Percentiles rank a stretch among this genome's conserved stretches.
Conservation (phyloP, 2,888 invertebrate species). For the Tetheella fluctuosa region DNA sequence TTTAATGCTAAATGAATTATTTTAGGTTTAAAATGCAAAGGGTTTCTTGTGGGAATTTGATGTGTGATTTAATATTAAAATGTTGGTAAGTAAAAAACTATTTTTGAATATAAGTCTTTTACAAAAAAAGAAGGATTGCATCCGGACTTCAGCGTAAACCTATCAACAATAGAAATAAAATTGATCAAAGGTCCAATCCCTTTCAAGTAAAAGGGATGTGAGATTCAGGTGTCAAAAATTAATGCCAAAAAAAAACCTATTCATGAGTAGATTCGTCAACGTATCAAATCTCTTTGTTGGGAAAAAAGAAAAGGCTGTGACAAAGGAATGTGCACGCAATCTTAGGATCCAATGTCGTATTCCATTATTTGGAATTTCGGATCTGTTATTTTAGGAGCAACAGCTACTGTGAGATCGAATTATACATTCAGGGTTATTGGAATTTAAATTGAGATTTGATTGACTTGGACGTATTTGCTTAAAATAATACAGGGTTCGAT, state of each 20-base stretch:
- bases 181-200: slow-evolving; percentile 66
- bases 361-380: slow-evolving; percentile 42
- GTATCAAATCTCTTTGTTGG: slow-evolving; percentile 71
- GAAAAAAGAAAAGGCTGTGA: slow-evolving; percentile 55
- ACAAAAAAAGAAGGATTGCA: slow-evolving; percentile 41
- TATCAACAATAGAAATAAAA: slow-evolving; percentile 57
- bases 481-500: slow-evolving; percentile 9
- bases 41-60: slow-evolving; percentile 16
- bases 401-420: slow-evolving; percentile 58
- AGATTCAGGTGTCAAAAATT: slow-evolving; percentile 78
- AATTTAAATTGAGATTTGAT: slow-evolving; percentile 15
- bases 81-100: neutral
- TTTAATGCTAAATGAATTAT: slow-evolving; percentile 23
- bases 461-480: slow-evolving; percentile 18
- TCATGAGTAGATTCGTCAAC: slow-evolving; percentile 71
- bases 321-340: slow-evolving; percentile 74
- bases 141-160: slow-evolving; percentile 52
- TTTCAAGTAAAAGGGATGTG: slow-evolving; percentile 58
- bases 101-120: slow-evolving; percentile 11
- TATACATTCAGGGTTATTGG: slow-evolving; percentile 46
- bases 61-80: neutral
- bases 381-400: slow-evolving; percentile 73
- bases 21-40: slow-evolving; percentile 21
- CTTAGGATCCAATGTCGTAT: slow-evolving; percentile 68
- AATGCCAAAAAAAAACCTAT: slow-evolving; percentile 60